Evolutionary conservation across 53 echinoderm and acorn worm genomes (phyloP), one percentile per base, ranked within the genome.

Genomic region (Holothuria scabra): DNA sequence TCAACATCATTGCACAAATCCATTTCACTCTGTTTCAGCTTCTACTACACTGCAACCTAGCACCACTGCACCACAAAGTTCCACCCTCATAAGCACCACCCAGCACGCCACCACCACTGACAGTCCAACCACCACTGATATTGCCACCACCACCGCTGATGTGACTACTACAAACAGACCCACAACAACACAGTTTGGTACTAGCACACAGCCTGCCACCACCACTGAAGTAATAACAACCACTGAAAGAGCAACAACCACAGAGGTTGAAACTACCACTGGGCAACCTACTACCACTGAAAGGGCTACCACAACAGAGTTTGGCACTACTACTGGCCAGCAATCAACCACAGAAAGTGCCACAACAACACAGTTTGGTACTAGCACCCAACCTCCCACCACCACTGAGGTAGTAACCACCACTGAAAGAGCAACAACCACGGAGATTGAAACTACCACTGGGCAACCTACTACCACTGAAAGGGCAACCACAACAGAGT

Each of bases 21-120:
- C 18, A 52, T 52, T 52, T 52, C 52, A 52, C 8, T 52, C 18
- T 52, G 52, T 69, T 41, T 34, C 69, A 69, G 69, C 69, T 37
- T 69, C 69, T 18, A 69, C 69, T 23, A 69, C 69, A 18, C 21
- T 34, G 2, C 32, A 29, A 76, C 48, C 76, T 28, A 76, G 76
- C 76, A 76, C 76, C 57, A 56, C 57, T 3, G 76, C 76, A 76
- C 76, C 55, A 22, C 19, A 19, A 12, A 76, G 76, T 28, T 25
- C 76, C 55, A 76, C 76, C 46, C 29, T 56, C 6, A 26, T 10
- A 12, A 52, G 52, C 33, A 32, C 67, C 29, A 67, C 67, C 12
- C 21, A 31, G 4, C 29, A 32, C 11, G 30, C 72, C 21, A 70
- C 48, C 71, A 72, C 72, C 46, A 72, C 72, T 38, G 37, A 44